Evolutionary conservation across 1,140 invertebrate species (phyloP).

Genomic region (Galendromus occidentalis): DNA sequence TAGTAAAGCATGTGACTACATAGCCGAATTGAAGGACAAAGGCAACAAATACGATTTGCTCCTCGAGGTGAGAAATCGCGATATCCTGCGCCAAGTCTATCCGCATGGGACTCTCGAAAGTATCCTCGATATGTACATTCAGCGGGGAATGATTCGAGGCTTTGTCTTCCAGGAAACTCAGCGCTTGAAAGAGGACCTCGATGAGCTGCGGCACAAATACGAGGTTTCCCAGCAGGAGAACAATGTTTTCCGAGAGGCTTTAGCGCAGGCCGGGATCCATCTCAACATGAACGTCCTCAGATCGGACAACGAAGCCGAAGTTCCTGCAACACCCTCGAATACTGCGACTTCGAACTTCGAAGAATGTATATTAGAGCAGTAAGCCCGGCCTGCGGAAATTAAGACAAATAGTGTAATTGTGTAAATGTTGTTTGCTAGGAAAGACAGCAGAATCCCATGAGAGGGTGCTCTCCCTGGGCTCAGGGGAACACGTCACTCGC

Average conservation of each 20-base stretch:
- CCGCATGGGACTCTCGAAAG: background rate
- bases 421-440: conserved; percentile 21
- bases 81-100: background rate
- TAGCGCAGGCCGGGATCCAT: background rate
- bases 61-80: background rate
- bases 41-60: background rate
- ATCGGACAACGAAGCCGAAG: background rate
- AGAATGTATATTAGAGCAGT: conserved; percentile 5
- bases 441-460: conserved; percentile 20
- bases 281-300: background rate
- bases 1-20: conserved; percentile 89
- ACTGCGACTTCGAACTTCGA: background rate
- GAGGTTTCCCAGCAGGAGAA: background rate
- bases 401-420: conserved; percentile 6
- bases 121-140: no score
- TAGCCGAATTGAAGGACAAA: conserved; percentile 44
- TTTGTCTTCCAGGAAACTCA: background rate
- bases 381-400: background rate
- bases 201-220: background rate
- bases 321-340: background rate
- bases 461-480: no score
- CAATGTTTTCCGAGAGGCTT: background rate
- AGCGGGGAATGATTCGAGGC: no score
- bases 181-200: background rate
- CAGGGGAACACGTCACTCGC: no score